Evolutionary conservation across 1,140 invertebrate genomes (phyloP), one percentile per base, ranked within the genome.

Genomic region (Scaptomyza graminum): DNA sequence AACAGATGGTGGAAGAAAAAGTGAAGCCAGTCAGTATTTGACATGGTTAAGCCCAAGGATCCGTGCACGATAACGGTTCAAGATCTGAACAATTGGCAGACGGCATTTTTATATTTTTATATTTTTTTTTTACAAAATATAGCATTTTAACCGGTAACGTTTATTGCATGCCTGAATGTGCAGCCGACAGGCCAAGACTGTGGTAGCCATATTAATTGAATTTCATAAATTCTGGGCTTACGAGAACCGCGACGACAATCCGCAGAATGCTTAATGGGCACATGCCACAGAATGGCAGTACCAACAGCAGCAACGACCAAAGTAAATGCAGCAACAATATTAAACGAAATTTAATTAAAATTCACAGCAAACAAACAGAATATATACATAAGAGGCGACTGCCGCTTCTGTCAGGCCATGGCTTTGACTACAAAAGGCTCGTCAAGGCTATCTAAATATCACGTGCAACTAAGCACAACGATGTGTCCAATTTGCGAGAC

Each of bases 181-280:
- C 55, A 97, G 96, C 93, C 97, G 97, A 0, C 97, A 98, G 92
- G 98, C 97, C 2, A 97, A 97, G 81, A 98, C 97, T 5, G 96
- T 99, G 64, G 94, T 99, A 9, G 98, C 96, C 87, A 98, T 99
- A 91, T 93, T 99, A 67, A 97, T 98, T 81, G 98, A 99, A 93
- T 95, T 99, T 68, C 97, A 99, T 92, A 97, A 97, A 46, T 99
- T 99, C 93, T 98, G 96, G 96, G 96, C 96, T 0, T 98, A 99
- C 91, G 98, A 99, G 93, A 98, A 98, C 92, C 93, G 97, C 67
- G 97, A 98, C 93, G 95, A 93, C 62, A 91, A 92, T 76, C 69
- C 64, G 39, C 76, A 79, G 52, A 76, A 87, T 76, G 73, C 70
- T 78, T 87, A 87, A 89, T 79, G 74, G 59, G 37, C 18, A 28